These are phyloP conservation scores for Spicauda simplicius DNA, from an alignment of 2,888 invertebrate genomes.

Conservation along the genomic window DNA sequence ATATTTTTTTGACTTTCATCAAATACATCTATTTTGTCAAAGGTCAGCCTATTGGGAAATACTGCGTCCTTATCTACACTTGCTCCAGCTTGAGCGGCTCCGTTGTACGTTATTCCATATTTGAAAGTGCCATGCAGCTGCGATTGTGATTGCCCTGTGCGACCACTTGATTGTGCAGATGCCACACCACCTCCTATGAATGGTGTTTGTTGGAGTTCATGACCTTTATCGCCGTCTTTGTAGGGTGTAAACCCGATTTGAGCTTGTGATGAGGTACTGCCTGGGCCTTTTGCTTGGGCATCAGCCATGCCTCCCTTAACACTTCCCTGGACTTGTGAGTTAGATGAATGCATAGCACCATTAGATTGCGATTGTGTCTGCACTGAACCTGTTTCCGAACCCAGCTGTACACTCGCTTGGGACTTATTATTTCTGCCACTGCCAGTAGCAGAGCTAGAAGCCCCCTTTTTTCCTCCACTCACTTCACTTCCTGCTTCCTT, in stretches of 20 bases:
- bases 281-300: constrained; percentile 93
- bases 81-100: constrained; percentile 93
- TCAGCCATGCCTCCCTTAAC: constrained; percentile 93
- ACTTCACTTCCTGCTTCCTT: constrained; percentile 89
- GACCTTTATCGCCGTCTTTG: constrained; percentile 84
- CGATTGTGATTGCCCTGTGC: constrained; percentile 92
- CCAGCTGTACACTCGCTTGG: constrained; percentile 90
- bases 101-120: constrained; percentile 90
- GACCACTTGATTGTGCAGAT: constrained; percentile 90
- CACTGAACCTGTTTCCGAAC: constrained; percentile 90
- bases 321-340: constrained; percentile 92
- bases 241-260: constrained; percentile 94
- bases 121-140: constrained; percentile 93
- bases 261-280: constrained; percentile 94
- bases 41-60: constrained; percentile 69
- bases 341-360: constrained; percentile 90
- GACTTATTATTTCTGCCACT: constrained; percentile 90
- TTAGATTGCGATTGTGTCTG: constrained; percentile 90
- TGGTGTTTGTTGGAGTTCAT: constrained; percentile 79
- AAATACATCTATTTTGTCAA: constrained; percentile 75
- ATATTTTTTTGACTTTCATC: constrained; percentile 73
- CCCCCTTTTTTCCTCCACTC: constrained; percentile 89
- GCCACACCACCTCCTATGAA: constrained; percentile 91
- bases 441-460: constrained; percentile 90
- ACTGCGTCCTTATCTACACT: constrained; percentile 86